These are phyloP conservation scores for Synanthedon tipuliformis DNA, from an alignment of 2,888 invertebrate species.

Conservation along the genomic window DNA sequence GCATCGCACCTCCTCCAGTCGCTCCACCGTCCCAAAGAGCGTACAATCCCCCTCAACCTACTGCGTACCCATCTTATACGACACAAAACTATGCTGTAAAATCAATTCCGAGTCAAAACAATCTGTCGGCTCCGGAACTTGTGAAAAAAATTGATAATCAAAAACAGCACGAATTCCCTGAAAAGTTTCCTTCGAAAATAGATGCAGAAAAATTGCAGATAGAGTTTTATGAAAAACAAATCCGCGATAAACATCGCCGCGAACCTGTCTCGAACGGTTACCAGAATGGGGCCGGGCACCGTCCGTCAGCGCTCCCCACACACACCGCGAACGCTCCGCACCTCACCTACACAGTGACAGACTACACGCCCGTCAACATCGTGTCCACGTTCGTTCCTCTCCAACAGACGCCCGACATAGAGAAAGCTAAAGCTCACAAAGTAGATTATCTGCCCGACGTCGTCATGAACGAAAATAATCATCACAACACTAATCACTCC, in stretches of 20 bases:
- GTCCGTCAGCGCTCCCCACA: conserved; percentile 19
- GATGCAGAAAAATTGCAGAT: conserved; percentile 59
- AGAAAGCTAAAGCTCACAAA: conserved; percentile 58
- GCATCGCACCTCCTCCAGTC: conserved; percentile 12
- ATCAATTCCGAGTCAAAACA: conserved; percentile 47
- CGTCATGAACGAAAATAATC: conserved; percentile 48
- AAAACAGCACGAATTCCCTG: not conserved
- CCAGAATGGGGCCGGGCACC: conserved; percentile 15
- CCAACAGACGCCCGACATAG: conserved; percentile 63
- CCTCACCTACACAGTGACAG: conserved; percentile 55
- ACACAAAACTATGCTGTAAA: conserved; percentile 32
- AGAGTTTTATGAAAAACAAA: conserved; percentile 62
- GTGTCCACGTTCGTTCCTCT: conserved; percentile 57
- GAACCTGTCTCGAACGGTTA: conserved; percentile 27
- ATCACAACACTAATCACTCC: conserved; percentile 17
- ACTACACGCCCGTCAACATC: conserved; percentile 54
- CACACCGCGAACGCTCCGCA: conserved; percentile 16
- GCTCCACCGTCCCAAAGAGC: conserved; percentile 3
- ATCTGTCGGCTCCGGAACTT: conserved; percentile 56
- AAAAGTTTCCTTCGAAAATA: conserved; percentile 22
- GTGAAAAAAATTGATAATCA: conserved; percentile 30
- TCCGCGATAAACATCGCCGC: conserved; percentile 45
- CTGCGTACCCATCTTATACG: conserved; percentile 17
- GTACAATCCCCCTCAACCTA: conserved; percentile 16
- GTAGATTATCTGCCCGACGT: conserved; percentile 61